Evolutionary conservation across 2,113 vertebrate genomes (phyloP).

Genomic region (Pogonocichla stellata): DNA sequence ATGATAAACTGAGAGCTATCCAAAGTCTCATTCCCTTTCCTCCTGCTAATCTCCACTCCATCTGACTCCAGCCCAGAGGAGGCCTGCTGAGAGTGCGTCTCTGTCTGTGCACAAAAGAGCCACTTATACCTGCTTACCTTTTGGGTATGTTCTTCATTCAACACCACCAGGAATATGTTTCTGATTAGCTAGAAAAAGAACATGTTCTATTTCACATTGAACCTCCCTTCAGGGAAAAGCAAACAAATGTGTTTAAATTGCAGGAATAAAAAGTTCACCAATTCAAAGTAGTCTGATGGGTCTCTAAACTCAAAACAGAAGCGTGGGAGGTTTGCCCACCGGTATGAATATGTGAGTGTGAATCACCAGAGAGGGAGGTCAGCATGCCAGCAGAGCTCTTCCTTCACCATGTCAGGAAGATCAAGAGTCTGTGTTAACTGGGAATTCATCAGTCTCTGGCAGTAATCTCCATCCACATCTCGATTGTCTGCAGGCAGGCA

Average conservation of each 20-base stretch:
- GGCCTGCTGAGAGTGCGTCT: background rate
- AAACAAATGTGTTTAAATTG: background rate
- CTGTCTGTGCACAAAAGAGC: background rate
- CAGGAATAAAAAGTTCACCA: conserved; percentile 2
- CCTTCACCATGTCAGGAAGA: background rate
- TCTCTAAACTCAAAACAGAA: conserved; percentile 53
- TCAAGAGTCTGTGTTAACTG: background rate
- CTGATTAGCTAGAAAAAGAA: background rate
- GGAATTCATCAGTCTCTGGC: background rate
- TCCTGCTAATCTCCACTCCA: background rate
- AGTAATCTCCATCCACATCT: background rate
- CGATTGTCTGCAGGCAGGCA: background rate
- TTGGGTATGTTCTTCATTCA: background rate
- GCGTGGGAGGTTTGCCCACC: conserved; percentile 2
- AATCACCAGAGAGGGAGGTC: background rate
- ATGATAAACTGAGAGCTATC: background rate
- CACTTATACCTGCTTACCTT: conserved; percentile 10
- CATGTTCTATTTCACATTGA: background rate
- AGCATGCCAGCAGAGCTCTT: background rate
- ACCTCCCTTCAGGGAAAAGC: conserved; percentile 17
- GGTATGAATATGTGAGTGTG: background rate
- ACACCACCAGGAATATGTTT: background rate
- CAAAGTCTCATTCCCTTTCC: background rate
- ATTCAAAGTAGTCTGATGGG: background rate
- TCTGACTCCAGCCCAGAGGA: background rate